Evolutionary conservation across 2,113 vertebrate species (phyloP).

Genomic region (Chaenogobius annularis): DNA sequence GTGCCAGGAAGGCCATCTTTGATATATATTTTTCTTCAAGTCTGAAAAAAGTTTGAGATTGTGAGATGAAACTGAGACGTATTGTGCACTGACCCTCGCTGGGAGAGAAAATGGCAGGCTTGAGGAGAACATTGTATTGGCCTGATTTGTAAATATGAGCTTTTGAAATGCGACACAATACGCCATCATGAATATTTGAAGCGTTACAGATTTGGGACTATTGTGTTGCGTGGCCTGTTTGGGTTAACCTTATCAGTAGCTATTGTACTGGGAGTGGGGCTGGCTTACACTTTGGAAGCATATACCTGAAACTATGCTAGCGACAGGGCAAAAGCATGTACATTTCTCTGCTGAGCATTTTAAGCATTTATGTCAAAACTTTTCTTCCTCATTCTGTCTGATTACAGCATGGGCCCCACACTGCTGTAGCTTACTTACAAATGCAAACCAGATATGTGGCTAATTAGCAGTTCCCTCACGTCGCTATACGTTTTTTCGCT

Average conservation of each 20-base stretch:
- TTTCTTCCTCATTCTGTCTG: conserved; percentile 65
- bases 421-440: conserved; percentile 56
- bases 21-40: conserved; percentile 58
- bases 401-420: conserved; percentile 55
- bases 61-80: conserved; percentile 66
- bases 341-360: conserved; percentile 23
- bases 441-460: conserved; percentile 69
- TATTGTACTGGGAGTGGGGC: conserved; percentile 44
- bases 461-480: conserved; percentile 75
- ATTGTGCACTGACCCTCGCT: conserved; percentile 69
- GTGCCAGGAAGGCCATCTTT: conserved; percentile 60
- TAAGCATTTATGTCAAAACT: conserved; percentile 60
- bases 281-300: conserved; percentile 5
- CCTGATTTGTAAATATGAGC: conserved; percentile 78
- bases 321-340: conserved; percentile 6
- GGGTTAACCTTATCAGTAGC: conserved; percentile 65
- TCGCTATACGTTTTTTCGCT: conserved; percentile 74
- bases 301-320: conserved; percentile 34
- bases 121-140: conserved; percentile 54
- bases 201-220: conserved; percentile 32
- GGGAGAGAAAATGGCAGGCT: conserved; percentile 68
- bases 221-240: conserved; percentile 55
- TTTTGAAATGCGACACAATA: conserved; percentile 64
- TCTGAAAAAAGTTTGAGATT: conserved; percentile 79
- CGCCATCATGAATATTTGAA: conserved; percentile 62